Evolutionary conservation across 2,113 vertebrate genomes (phyloP), one percentile per base, ranked within the genome.

Genomic region (Seriola aureovittata): DNA sequence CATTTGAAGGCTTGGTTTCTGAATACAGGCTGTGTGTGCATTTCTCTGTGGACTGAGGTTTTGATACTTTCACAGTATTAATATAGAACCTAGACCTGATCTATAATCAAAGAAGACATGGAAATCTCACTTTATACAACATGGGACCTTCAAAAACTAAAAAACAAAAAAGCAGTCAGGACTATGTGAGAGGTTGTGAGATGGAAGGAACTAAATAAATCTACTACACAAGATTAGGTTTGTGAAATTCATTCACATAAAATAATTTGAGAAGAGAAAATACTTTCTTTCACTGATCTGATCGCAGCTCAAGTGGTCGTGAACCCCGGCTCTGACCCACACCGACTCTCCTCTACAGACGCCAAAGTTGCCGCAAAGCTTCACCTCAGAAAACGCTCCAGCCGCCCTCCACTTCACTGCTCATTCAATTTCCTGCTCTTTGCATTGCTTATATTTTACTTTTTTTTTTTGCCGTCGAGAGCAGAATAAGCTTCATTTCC

Each of bases 361-460:
- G 46, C n/a, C n/a, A 46, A 34, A 14, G 21, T 19, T 7, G n/a
- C 58, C 36, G 46, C 29, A 66, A 29, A 44, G 50, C 29, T 67
- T 21, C 63, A 21, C 64, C 6, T 3, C 44, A 11, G 50, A 52
- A 57, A 29, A 29, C 3, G 67, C 54, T 64, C 50, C 67, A n/a
- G 66, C 68, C 29, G 44, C 19, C 29, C 70, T 32, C 8, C 23
- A 76, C 71, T 69, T 48, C 67, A 63, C 64, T 44, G 73, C 67
- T 71, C 57, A 29, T 80, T 89, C 74, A 69, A 80, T 88, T 82
- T 86, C 69, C 78, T 80, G 79, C 75, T 67, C 63, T 75, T 58
- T 65, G 65, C 79, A 66, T 80, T 89, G 70, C 72, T 85, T 75
- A 69, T 54, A 68, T 83, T 87, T 80, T 25, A 54, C 34, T n/a